phyloP scores from a whole-genome alignment of 2,888 invertebrate species.

The Drosophila melanocephala region DNA sequence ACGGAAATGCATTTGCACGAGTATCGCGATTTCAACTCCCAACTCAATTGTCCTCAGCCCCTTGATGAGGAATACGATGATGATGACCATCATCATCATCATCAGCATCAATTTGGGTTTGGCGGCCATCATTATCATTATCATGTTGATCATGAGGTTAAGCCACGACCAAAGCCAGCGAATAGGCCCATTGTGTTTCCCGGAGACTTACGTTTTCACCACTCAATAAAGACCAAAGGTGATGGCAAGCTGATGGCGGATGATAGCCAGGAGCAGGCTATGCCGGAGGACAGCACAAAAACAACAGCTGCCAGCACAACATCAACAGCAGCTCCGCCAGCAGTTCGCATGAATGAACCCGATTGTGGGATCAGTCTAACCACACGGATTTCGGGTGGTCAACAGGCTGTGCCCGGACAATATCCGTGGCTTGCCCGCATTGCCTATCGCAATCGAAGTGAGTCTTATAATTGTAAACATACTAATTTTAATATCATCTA shows the following conservation, averaged over 20 bases:
- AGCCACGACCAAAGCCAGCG: constrained; percentile 36
- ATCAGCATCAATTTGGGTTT: constrained; percentile 20
- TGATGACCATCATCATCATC: not conserved
- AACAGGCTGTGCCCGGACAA: constrained; percentile 85
- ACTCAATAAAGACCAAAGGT: constrained; percentile 23
- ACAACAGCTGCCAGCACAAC: not conserved
- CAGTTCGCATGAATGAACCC: constrained; percentile 50
- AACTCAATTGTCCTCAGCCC: constrained; percentile 82
- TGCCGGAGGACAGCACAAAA: not conserved
- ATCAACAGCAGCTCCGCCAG: not conserved
- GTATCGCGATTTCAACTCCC: constrained; percentile 79
- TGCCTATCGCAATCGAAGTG: constrained; percentile 85
- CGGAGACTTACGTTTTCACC: constrained; percentile 71
- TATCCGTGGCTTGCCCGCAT: constrained; percentile 88
- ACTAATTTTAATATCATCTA: constrained; percentile 37
- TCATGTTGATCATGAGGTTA: constrained; percentile 50
- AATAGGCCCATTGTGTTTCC: constrained; percentile 73
- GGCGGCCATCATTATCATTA: constrained; percentile 49
- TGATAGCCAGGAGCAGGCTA: constrained; percentile 9
- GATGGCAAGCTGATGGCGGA: constrained; percentile 16
- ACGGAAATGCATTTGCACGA: constrained; percentile 73
- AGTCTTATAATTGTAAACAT: constrained; percentile 54
- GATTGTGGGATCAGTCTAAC: constrained; percentile 82
- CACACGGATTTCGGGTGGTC: constrained; percentile 86
- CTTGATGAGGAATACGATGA: constrained; percentile 69